Evolutionary conservation across 1,140 invertebrate species (phyloP).

Genomic region (Cotesia typhae): DNA sequence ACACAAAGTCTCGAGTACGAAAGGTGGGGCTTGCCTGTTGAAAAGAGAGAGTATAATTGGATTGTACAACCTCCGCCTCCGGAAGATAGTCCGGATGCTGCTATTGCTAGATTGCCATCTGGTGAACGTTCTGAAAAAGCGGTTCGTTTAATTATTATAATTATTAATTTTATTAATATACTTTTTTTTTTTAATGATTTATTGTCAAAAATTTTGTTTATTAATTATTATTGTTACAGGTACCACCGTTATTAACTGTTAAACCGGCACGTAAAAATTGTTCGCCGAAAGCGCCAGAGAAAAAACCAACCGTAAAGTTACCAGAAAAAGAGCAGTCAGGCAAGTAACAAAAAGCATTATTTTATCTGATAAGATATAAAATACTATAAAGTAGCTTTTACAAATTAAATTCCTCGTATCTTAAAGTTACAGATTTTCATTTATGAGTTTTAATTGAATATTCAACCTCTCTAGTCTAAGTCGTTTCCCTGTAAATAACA

Average conservation of each 20-base stretch:
- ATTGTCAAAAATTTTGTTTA: not conserved
- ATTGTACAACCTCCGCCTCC: conserved; percentile 88
- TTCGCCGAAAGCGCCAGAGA: conserved; percentile 70
- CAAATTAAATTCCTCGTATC: conserved; percentile 24
- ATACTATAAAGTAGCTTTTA: not conserved
- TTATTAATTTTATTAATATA: not conserved
- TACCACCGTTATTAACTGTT: conserved; percentile 69
- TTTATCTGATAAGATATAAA: not conserved
- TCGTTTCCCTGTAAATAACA: conserved; percentile 6
- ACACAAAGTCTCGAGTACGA: conserved; percentile 89
- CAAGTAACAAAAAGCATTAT: conserved; percentile 41
- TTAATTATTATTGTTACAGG: conserved; percentile 55
- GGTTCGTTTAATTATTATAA: conserved; percentile 62
- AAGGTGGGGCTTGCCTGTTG: conserved; percentile 85
- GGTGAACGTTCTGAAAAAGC: conserved; percentile 82
- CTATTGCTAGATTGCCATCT: conserved; percentile 81
- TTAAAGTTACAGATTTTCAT: conserved; percentile 9
- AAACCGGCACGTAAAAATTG: conserved; percentile 71
- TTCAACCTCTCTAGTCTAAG: not conserved
- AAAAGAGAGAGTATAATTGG: conserved; percentile 92
- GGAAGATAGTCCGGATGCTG: conserved; percentile 82
- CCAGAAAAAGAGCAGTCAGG: conserved; percentile 60
- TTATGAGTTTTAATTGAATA: conserved; percentile 29
- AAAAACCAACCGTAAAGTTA: conserved; percentile 56
- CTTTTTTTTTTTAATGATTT: no score